A percentile compares a stretch with the other conserved stretches of the same genome.
These are phyloP conservation scores for Brachionus koreanus DNA, from an alignment of 1,140 invertebrate genomes.

Conservation along the genomic window DNA sequence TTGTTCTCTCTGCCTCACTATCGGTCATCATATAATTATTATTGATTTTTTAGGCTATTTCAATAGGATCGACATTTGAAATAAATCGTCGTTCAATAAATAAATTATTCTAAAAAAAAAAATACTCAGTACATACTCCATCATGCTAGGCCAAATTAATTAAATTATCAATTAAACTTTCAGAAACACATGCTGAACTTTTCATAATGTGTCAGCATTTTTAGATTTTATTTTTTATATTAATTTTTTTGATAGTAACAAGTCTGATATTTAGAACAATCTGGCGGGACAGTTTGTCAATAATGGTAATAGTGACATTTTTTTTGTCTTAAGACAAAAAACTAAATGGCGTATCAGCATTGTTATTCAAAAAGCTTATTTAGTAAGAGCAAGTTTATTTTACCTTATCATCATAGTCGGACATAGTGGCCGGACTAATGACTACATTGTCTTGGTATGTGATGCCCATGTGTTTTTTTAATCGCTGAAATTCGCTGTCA, in stretches of 20 bases:
- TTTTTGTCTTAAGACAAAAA: not conserved
- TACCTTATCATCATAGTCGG: conserved; percentile 20
- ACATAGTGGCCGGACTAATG: not conserved
- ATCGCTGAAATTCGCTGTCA: not conserved
- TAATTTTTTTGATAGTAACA: not conserved
- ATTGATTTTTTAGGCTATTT: not conserved
- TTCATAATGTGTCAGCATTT: not conserved
- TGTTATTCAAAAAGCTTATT: too few species aligned
- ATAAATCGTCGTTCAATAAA: not conserved
- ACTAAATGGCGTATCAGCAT: too few species aligned
- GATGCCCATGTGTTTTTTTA: conserved; percentile 29
- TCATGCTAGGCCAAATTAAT: not conserved
- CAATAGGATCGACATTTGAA: not conserved
- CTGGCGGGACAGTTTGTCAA: not conserved
- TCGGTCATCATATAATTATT: not conserved
- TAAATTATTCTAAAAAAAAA: not conserved
- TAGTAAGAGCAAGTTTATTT: not conserved
- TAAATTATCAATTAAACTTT: conserved; percentile 11
- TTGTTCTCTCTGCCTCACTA: not conserved
- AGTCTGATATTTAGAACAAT: not conserved
- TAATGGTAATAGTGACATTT: not conserved
- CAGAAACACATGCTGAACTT: not conserved
- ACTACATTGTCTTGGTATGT: conserved; percentile 34
- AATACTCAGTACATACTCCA: not conserved
- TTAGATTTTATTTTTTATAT: not conserved